phyloP scores from a whole-genome alignment of 2,888 invertebrate genomes.

The Leptopilina syphax region DNA sequence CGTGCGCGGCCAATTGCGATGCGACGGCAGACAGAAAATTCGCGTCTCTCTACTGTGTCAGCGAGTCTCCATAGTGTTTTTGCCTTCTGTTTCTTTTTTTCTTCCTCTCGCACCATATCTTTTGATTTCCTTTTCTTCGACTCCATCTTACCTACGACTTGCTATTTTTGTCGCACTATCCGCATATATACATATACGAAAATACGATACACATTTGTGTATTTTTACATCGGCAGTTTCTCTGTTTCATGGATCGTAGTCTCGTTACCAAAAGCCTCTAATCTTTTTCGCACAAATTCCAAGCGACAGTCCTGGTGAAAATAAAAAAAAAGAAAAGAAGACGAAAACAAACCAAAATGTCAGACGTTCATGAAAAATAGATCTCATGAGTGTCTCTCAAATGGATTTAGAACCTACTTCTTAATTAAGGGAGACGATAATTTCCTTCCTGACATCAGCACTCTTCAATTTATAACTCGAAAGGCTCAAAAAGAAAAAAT shows the following conservation, averaged over 20 bases:
- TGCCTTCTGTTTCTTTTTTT: slow-evolving; percentile 50
- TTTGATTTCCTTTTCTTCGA: slow-evolving; percentile 52
- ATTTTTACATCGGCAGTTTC: slow-evolving; percentile 63
- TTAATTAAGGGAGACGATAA: slow-evolving; percentile 31
- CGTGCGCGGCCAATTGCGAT: slow-evolving; percentile 29
- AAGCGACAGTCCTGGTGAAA: neutral
- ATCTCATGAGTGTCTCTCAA: slow-evolving; percentile 15
- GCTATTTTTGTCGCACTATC: slow-evolving; percentile 56
- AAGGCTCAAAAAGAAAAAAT: neutral
- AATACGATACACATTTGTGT: slow-evolving; percentile 63
- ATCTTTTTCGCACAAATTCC: slow-evolving; percentile 30
- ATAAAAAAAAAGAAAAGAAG: slow-evolving; percentile 7
- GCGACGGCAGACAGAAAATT: slow-evolving; percentile 57
- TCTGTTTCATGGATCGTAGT: slow-evolving; percentile 46
- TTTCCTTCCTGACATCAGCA: slow-evolving; percentile 21
- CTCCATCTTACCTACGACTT: slow-evolving; percentile 45
- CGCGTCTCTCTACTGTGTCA: slow-evolving; percentile 45
- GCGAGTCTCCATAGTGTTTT: slow-evolving; percentile 34
- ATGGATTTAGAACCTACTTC: slow-evolving; percentile 34
- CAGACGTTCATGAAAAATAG: slow-evolving; percentile 26
- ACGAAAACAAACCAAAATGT: too few species aligned
- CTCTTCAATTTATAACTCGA: neutral
- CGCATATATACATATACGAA: slow-evolving; percentile 54
- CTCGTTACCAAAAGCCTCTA: slow-evolving; percentile 51
- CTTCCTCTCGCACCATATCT: slow-evolving; percentile 37